A percentile compares a stretch with the other conserved stretches of the same genome.
Conservation (phyloP, 2,888 invertebrate genomes). For the Hyposoter didymator region DNA sequence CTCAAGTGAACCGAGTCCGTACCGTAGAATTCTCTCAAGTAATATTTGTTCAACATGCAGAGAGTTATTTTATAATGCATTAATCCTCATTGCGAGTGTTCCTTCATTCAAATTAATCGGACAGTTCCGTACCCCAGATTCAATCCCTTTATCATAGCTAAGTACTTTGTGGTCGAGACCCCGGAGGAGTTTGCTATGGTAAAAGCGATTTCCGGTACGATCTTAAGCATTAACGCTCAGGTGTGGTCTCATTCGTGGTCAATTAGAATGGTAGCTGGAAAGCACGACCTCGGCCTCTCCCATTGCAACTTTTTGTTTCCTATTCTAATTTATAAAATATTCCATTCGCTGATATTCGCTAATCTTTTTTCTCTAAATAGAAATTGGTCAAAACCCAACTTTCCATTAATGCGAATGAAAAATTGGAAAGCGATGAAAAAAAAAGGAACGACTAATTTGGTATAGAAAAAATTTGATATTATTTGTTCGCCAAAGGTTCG, state of each 20-base stretch:
- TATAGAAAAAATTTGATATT: background rate
- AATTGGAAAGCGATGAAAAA: background rate
- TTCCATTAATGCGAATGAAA: no score
- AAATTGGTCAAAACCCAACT: no score
- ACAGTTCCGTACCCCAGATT: background rate
- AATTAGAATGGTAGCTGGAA: conserved; percentile 15
- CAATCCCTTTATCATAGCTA: background rate
- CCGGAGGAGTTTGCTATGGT: background rate
- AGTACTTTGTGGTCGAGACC: conserved; percentile 6
- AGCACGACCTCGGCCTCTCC: background rate
- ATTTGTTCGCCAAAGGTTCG: background rate
- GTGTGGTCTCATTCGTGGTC: conserved; percentile 15
- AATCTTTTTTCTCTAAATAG: background rate
- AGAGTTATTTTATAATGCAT: conserved; percentile 10
- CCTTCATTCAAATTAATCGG: conserved; percentile 27
- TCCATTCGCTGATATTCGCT: background rate
- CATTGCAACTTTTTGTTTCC: background rate
- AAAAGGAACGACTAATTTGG: background rate
- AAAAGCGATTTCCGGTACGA: conserved; percentile 8
- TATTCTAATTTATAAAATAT: background rate
- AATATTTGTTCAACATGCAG: background rate
- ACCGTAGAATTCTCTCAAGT: background rate
- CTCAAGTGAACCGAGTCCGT: background rate
- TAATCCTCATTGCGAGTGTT: conserved; percentile 4
- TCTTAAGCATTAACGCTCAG: conserved; percentile 30